Conservation (phyloP, 2,797 vertebrate genomes). For the Gila robusta region DNA sequence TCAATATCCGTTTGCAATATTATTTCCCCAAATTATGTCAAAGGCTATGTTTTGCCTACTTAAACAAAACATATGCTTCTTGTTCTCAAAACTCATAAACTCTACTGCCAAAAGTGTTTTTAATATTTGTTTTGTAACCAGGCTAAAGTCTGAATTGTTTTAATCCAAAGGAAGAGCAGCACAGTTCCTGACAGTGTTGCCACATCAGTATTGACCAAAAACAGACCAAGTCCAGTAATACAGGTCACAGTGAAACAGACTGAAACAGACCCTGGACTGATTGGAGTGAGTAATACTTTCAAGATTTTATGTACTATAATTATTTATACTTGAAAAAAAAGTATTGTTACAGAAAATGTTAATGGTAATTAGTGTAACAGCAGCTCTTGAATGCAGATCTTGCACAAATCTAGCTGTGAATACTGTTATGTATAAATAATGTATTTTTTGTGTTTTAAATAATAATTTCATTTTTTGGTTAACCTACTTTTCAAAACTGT, state of each 20-base stretch:
- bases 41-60: neutral
- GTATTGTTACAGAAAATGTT: neutral
- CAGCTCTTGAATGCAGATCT: neutral
- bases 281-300: conserved; percentile 77
- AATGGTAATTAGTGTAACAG: neutral
- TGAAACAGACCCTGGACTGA: conserved; percentile 78
- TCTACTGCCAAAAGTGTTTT: neutral
- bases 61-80: neutral
- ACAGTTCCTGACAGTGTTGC: conserved; percentile 78
- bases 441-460: neutral
- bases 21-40: neutral
- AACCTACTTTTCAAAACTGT: conserved; percentile 36
- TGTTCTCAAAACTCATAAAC: neutral
- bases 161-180: conserved; percentile 79
- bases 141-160: conserved; percentile 26
- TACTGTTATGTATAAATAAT: neutral
- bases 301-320: neutral
- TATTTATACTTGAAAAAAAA: neutral
- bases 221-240: conserved; percentile 84
- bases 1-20: conserved; percentile 33
- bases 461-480: conserved; percentile 13
- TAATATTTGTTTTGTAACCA: neutral
- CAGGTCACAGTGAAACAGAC: conserved; percentile 86
- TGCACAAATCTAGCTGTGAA: neutral
- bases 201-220: conserved; percentile 77